These are phyloP conservation scores for Nymphalis urticae DNA, from an alignment of 2,888 invertebrate genomes.

Conservation along the genomic window DNA sequence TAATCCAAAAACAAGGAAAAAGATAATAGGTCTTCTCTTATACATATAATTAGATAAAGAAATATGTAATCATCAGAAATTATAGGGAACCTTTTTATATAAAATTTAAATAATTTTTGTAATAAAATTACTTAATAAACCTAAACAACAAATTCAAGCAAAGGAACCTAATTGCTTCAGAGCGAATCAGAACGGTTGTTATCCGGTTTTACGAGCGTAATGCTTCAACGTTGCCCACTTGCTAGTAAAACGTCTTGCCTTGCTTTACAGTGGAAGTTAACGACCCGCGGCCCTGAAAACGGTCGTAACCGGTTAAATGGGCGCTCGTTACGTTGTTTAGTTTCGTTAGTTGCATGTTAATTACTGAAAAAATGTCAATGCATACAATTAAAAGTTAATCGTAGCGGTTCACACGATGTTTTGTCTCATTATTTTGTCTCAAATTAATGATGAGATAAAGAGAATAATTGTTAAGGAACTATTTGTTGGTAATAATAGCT, in stretches of 20 bases:
- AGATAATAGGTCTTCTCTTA: too few relatives aligned
- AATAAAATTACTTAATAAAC: neutral
- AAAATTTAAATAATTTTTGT: too few relatives aligned
- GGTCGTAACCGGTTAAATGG: conserved; percentile 3
- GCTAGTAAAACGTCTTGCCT: conserved; percentile 4
- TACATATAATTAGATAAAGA: neutral
- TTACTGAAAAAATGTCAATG: neutral
- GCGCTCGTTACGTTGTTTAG: neutral
- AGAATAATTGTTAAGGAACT: too few relatives aligned
- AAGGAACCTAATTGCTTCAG: neutral
- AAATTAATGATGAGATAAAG: too few relatives aligned
- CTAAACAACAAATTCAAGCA: neutral
- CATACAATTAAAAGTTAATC: neutral
- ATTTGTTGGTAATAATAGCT: too few relatives aligned
- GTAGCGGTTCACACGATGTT: neutral
- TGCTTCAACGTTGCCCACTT: conserved; percentile 3
- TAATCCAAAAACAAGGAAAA: too few relatives aligned
- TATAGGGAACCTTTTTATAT: too few relatives aligned
- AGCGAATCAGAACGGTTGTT: neutral
- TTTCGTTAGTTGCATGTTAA: conserved; percentile 5
- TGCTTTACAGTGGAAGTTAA: conserved; percentile 1
- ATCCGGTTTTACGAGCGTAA: neutral
- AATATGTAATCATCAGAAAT: neutral
- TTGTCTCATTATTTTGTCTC: too few relatives aligned
- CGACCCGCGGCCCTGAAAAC: neutral